phyloP scores from a whole-genome alignment of 2,113 vertebrate genomes.

The Vombatus ursinus region DNA sequence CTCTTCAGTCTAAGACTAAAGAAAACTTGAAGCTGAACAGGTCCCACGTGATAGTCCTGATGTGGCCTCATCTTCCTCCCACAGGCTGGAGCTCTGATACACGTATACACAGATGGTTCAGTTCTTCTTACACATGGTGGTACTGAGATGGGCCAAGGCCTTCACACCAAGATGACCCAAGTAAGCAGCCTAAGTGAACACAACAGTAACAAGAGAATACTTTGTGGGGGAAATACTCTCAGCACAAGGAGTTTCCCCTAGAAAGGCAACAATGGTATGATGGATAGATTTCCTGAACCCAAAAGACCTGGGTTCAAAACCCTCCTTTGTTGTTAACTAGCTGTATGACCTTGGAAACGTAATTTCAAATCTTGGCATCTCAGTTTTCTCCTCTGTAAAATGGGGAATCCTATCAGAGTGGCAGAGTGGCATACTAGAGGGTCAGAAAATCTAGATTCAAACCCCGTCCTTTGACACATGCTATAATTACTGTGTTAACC shows the following conservation, averaged over 20 bases:
- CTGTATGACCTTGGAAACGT: not conserved
- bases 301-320: too few relatives aligned
- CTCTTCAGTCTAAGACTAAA: not conserved
- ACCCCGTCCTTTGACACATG: not conserved
- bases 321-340: not conserved
- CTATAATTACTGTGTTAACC: not conserved
- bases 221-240: not conserved
- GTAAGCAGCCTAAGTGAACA: conserved; percentile 78
- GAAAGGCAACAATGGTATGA: not conserved
- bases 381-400: not conserved
- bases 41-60: not conserved
- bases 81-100: conserved; percentile 94
- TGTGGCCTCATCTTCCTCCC: conserved; percentile 26
- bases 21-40: not conserved
- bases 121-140: conserved; percentile 95
- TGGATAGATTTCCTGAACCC: not conserved
- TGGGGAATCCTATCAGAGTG: not conserved
- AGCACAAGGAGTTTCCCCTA: rapidly evolving
- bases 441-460: not conserved
- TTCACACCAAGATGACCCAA: conserved; percentile 99
- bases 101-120: conserved; percentile 95
- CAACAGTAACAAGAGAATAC: not conserved
- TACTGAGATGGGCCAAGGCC: conserved; percentile 98
- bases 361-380: not conserved
- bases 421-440: rapidly evolving